Evolutionary conservation across 2,797 vertebrate species (phyloP), one percentile per base, ranked within the genome.

Genomic region (Labeo calbasu): DNA sequence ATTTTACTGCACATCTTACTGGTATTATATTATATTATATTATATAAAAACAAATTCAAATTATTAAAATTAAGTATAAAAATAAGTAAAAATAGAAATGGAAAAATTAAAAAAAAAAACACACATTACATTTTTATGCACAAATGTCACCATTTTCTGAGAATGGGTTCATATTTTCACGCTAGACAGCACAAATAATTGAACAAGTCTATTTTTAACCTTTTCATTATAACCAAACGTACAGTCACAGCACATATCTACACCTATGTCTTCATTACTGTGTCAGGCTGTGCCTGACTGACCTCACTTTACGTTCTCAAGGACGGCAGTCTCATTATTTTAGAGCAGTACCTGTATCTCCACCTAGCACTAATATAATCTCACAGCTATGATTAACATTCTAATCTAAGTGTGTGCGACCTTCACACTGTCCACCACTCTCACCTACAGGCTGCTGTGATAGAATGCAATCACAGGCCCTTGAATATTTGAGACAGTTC

Each of bases 281-380:
- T 82, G 55, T 73, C 48, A 32, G 71, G 28, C 61, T 71, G 53
- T 65, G 55, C 82, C 57, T 71, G 19, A 25, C 59, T 86, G 73
- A 55, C 65, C 65, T 79, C 32, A 3, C 32, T 2, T n/a, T 76
- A 50, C 5, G 11, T 66, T 84, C 25, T 80, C 79, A 51, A 57
- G 66, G 76, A 79, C 71, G 36, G 14, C 15, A 12, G 15, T 43
- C 17, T 81, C 65, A 77, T 82, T 82, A 87, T 75, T 25, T 85
- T 63, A 48, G 46, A 57, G 65, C 43, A 14, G 25, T 72, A 46
- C 66, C 73, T 63, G 23, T 14, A 36, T 68, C 79, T 43, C 65
- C 25, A 32, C 75, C 48, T 43, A 25, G 17, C 25, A 6, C 76
- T 81, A 81, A 82, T 82, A 79, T 75, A 32, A 55, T 68, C 68